A percentile compares a stretch with the other conserved stretches of the same genome.
Conservation (phyloP, 2,888 invertebrate species). For the Ptychoptera contaminata region DNA sequence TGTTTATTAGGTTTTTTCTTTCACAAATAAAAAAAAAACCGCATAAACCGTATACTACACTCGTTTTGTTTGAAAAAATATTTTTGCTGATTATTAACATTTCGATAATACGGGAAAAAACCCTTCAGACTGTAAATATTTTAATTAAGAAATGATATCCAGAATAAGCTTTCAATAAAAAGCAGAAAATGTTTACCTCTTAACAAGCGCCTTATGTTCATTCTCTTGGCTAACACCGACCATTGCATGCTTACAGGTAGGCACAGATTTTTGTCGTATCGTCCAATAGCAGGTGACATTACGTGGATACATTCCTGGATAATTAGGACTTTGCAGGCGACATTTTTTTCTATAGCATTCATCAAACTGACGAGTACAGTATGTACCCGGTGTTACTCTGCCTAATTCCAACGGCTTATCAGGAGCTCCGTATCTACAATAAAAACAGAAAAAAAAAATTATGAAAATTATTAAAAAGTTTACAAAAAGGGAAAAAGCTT, state of each 20-base stretch:
- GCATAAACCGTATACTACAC: too few relatives aligned
- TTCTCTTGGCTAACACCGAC: slow-evolving; percentile 68
- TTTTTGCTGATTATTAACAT: too few relatives aligned
- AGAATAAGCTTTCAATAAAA: too few relatives aligned
- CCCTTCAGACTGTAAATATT: too few relatives aligned
- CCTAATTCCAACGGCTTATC: slow-evolving; percentile 68
- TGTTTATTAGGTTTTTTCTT: too few relatives aligned
- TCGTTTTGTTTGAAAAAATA: too few relatives aligned
- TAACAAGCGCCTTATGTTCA: slow-evolving; percentile 37
- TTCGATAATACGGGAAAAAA: too few relatives aligned
- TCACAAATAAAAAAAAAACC: too few relatives aligned
- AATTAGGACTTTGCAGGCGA: slow-evolving; percentile 77
- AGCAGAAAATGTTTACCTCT: slow-evolving; percentile 17
- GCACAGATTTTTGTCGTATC: slow-evolving; percentile 67
- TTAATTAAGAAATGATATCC: too few relatives aligned
- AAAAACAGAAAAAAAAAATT: slow-evolving; percentile 2
- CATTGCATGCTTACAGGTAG: slow-evolving; percentile 83
- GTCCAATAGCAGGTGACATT: slow-evolving; percentile 88
- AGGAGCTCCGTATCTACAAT: slow-evolving; percentile 49
- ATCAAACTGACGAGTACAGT: slow-evolving; percentile 72
- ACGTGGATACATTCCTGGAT: slow-evolving; percentile 63
- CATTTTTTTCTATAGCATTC: slow-evolving; percentile 74
- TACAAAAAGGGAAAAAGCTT: not conserved
- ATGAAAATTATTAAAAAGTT: not conserved
- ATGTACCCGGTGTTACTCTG: slow-evolving; percentile 66